Base-by-base conservation (phyloP, 2,888 invertebrate genomes). In the Litoditis marina region DNA sequence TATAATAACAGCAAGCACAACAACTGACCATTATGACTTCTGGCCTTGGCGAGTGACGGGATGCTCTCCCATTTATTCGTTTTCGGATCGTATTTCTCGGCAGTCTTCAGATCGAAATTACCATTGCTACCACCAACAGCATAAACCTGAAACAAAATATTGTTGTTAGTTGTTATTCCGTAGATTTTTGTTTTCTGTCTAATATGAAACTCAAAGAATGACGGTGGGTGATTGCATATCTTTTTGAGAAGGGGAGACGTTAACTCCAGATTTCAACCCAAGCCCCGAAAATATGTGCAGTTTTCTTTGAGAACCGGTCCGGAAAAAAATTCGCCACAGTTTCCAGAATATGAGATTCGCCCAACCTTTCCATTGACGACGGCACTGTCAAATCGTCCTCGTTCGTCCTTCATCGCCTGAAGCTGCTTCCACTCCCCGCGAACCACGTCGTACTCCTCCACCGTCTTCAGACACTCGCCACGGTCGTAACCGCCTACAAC, bases 101-200 rank as follows among this genome's bases (percentile, higher is more conserved):
- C 88, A 0, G 88, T 89, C 74, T 88, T 88, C 74, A 92, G 86
- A 83, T 92, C 92, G 13, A 88, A 88, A 68, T 89, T 89, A 0
- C 92, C 92, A 85, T 92, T 91, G 77, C 90, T 90, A 39, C 86
- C 86, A n/a, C 91, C 92, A 53, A 91, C 86, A 39, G 89, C 90
- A 64, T 77, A 82, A 27, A 82, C 61, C 58, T 68, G 47, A 22
- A 32, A 51, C 3, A 49, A 8, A 16, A 8, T n/a, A n/a, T n/a
- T n/a, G n/a, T n/a, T 2, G 32, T 34, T 28, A 27, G 8, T 5
- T 7, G 6, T n/a, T n/a, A n/a, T n/a, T n/a, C n/a, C n/a, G n/a
- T n/a, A n/a, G n/a, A n/a, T n/a, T n/a, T n/a, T n/a, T n/a, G n/a
- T n/a, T n/a, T n/a, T n/a, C n/a, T n/a, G n/a, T n/a, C n/a, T n/a